phyloP scores from a whole-genome alignment of 1,140 invertebrate species.

The Aphaenogaster ashmeadi region DNA sequence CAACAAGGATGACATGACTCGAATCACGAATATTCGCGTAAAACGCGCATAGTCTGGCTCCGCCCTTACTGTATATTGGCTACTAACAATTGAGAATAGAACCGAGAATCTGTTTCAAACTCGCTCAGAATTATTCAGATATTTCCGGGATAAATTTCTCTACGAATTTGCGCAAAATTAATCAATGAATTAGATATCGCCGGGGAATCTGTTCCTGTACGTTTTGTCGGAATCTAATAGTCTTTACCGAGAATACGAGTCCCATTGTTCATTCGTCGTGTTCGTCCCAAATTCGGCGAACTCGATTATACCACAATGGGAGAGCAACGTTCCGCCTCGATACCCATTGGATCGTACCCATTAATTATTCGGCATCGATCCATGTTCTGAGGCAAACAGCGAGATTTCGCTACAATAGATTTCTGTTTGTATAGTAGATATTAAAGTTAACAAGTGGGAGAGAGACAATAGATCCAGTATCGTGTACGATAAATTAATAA shows the following conservation, averaged over 20 bases:
- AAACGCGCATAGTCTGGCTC: too few relatives aligned
- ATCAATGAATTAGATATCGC: background rate
- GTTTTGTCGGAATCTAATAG: constrained; percentile 6
- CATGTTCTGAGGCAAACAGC: constrained; percentile 67
- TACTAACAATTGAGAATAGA: background rate
- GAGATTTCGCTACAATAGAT: constrained; percentile 4
- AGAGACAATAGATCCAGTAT: background rate
- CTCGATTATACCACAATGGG: constrained; percentile 24
- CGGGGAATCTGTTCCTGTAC: background rate
- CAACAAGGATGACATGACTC: too few relatives aligned
- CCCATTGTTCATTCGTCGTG: constrained; percentile 47
- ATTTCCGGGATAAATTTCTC: background rate
- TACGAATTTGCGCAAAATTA: background rate
- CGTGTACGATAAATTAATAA: background rate
- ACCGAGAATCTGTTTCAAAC: background rate
- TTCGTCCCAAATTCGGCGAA: constrained; percentile 10
- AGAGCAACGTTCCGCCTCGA: constrained; percentile 61
- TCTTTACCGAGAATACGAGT: background rate
- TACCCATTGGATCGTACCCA: constrained; percentile 70
- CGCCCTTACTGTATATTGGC: background rate
- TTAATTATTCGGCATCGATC: constrained; percentile 46
- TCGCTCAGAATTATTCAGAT: background rate
- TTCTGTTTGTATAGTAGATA: background rate
- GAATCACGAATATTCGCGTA: too few relatives aligned
- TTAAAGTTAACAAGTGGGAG: background rate